These are phyloP conservation scores for Caenorhabditis doughertyi DNA, from an alignment of 2,888 invertebrate species.

Conservation along the genomic window DNA sequence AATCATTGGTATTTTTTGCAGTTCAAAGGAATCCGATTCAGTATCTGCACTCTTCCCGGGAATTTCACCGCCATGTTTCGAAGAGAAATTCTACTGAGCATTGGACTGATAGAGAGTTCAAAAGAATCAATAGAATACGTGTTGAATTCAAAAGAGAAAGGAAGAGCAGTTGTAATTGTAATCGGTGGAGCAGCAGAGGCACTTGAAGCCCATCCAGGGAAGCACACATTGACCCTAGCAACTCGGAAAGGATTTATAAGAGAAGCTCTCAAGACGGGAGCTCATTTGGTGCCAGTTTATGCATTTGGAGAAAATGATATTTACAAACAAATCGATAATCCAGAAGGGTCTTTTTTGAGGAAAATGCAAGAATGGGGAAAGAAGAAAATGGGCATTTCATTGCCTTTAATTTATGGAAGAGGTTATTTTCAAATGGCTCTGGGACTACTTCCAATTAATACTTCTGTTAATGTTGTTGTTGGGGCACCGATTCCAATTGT, in stretches of 20 bases:
- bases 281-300: slow-evolving; percentile 83
- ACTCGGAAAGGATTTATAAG: slow-evolving; percentile 66
- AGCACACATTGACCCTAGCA: slow-evolving; percentile 60
- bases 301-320: slow-evolving; percentile 84
- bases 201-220: slow-evolving; percentile 68
- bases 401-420: slow-evolving; percentile 79
- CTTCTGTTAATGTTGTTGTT: slow-evolving; percentile 91
- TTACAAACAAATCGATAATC: slow-evolving; percentile 77
- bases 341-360: slow-evolving; percentile 73
- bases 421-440: slow-evolving; percentile 86
- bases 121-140: slow-evolving; percentile 68
- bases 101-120: slow-evolving; percentile 68
- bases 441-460: slow-evolving; percentile 90
- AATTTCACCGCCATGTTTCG: slow-evolving; percentile 69
- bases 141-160: slow-evolving; percentile 58
- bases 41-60: slow-evolving; percentile 64
- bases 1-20: no score
- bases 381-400: slow-evolving; percentile 83
- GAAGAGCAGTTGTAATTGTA: slow-evolving; percentile 67
- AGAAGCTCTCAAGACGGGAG: slow-evolving; percentile 70
- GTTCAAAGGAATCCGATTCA: slow-evolving; percentile 63
- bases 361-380: slow-evolving; percentile 78
- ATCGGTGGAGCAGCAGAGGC: slow-evolving; percentile 71
- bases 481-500: slow-evolving; percentile 90
- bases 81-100: slow-evolving; percentile 83